These are phyloP conservation scores for Drosophila sechellia DNA, from an alignment of 1,140 invertebrate species.

Conservation along the genomic window DNA sequence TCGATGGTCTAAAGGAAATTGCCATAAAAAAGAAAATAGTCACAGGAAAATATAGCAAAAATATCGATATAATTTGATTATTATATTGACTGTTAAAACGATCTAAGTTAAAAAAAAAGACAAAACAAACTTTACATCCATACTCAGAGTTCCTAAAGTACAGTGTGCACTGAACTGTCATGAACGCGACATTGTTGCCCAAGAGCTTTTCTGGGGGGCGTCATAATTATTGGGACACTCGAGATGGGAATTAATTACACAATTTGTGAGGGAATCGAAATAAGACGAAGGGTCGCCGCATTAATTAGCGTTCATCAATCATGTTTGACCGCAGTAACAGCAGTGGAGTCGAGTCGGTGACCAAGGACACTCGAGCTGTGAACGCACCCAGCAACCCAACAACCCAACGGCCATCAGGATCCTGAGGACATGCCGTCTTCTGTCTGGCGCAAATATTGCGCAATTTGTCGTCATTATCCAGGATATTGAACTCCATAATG, in stretches of 20 bases:
- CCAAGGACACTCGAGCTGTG: slow-evolving; percentile 49
- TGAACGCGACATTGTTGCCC: too few species aligned
- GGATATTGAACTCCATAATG: slow-evolving; percentile 82
- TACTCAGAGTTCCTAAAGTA: too few species aligned
- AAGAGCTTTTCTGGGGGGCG: slow-evolving; percentile 21
- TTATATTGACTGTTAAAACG: not conserved
- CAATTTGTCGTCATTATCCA: slow-evolving; percentile 83
- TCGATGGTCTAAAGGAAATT: not conserved
- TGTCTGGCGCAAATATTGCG: slow-evolving; percentile 74
- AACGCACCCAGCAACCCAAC: slow-evolving; percentile 13
- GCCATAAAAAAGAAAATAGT: not conserved
- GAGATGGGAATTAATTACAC: slow-evolving; percentile 78
- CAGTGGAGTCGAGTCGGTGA: slow-evolving; percentile 10
- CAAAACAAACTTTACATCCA: not conserved
- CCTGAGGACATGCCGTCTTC: slow-evolving; percentile 3
- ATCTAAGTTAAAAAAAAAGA: too few species aligned
- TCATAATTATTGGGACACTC: slow-evolving; percentile 72
- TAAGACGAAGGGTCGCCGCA: slow-evolving; percentile 41
- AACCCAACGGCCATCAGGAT: slow-evolving; percentile 3
- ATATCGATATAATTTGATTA: not conserved
- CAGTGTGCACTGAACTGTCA: too few species aligned
- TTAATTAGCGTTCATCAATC: slow-evolving; percentile 83
- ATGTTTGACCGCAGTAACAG: slow-evolving; percentile 71
- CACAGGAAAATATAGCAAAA: not conserved
- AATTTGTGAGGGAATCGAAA: slow-evolving; percentile 53